Evolutionary conservation across 2,888 invertebrate genomes (phyloP), one percentile per base, ranked within the genome.

Genomic region (Caenorhabditis drosophilae): DNA sequence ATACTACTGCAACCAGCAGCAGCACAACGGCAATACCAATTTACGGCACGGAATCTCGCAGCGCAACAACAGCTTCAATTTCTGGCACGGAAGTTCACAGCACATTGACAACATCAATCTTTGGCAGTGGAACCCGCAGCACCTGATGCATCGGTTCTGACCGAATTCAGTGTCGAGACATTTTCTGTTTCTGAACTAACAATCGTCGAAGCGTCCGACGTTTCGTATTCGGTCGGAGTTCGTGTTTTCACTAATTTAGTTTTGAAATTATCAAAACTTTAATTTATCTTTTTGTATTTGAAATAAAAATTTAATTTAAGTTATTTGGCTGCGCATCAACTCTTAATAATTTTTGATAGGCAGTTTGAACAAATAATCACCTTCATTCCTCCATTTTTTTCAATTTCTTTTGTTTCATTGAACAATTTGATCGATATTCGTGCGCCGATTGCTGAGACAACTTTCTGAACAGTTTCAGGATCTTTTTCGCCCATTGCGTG

Each of bases 361-460:
- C n/a, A 31, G 31, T 7, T 9, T 7, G 31, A 12, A 31, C 9
- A 31, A 31, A 31, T 6, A 51, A 31, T 22, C 9, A 75, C 73
- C 53, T 70, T 66, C 75, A 81, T 72, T 22, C 82, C 82, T 6
- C 81, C 82, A 7, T 46, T 55, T 23, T 61, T 45, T 54, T 82
- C 82, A 3, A 76, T 47, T 44, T 76, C 64, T 40, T 71, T 64
- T 15, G 78, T 79, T 38, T 73, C 69, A 2, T 79, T 57, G 55
- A 79, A 80, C 31, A 83, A 38, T 27, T 62, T 70, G n/a, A 75
- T 40, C 1, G 59, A 22, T 2, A 69, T 54, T 22, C 67, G 62
- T 22, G 61, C 56, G 1, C 79, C 81, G 22, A 78, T 58, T 7
- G 61, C 56, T 20, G 73, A 48, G 3, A 78, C 73, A 16, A 75